Evolutionary conservation across 2,797 vertebrate genomes (phyloP).

Genomic region (Sebastolobus altivelis): DNA sequence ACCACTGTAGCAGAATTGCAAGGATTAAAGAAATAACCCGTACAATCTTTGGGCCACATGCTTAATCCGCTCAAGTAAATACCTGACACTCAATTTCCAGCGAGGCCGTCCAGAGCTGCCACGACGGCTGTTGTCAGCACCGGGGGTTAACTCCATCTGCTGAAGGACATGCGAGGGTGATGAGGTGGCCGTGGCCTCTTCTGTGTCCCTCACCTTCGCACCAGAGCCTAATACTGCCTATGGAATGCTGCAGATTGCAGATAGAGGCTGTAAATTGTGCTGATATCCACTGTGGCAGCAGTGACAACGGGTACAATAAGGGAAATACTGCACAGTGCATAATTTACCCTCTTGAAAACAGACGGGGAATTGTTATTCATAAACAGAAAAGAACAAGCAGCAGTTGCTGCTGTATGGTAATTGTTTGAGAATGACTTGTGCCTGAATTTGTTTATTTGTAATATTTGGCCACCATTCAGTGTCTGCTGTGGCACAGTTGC

Average conservation of each 20-base stretch:
- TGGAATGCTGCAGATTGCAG: constrained; percentile 28
- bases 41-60: constrained; percentile 50
- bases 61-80: constrained; percentile 80
- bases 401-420: constrained; percentile 8
- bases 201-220: constrained; percentile 49
- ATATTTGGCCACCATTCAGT: constrained; percentile 42
- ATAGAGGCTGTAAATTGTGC: constrained; percentile 36
- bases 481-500: constrained; percentile 48
- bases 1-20: constrained; percentile 40
- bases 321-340: background rate
- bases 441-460: constrained; percentile 54
- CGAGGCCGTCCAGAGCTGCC: constrained; percentile 48
- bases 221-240: background rate
- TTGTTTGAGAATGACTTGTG: constrained; percentile 33
- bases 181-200: constrained; percentile 43
- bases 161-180: constrained; percentile 69
- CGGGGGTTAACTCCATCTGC: constrained; percentile 67
- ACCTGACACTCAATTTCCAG: constrained; percentile 77
- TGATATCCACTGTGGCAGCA: background rate
- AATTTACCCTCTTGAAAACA: constrained; percentile 17
- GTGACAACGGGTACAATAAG: constrained; percentile 14
- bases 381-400: constrained; percentile 8
- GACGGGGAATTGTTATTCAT: background rate
- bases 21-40: constrained; percentile 73
- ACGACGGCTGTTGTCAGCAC: constrained; percentile 68